These are phyloP conservation scores for Aurelia sp. DNA, from an alignment of 30 jellyfish, hydroid and myxozoan genomes.

Conservation along the genomic window DNA sequence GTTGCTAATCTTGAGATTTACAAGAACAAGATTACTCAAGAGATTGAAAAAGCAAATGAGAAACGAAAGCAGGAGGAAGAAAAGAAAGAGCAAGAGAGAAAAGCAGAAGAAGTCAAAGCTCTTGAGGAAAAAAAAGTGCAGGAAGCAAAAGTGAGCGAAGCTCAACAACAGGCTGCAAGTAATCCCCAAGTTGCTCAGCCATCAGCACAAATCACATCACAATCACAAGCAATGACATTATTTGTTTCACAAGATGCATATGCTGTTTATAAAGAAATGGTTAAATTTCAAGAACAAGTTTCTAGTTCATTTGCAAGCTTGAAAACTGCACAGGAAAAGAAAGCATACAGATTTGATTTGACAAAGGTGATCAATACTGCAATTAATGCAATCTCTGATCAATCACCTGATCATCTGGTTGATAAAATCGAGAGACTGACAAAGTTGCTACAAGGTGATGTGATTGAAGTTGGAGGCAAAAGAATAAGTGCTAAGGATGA, in stretches of 20 bases:
- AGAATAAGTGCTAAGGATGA: constrained; percentile 48
- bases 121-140: constrained; percentile 11
- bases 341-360: constrained; percentile 66
- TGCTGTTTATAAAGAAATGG: constrained; percentile 37
- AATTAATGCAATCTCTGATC: constrained; percentile 89
- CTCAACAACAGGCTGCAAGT: constrained; percentile 9
- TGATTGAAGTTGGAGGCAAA: constrained; percentile 64
- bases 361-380: constrained; percentile 80
- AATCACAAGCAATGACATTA: constrained; percentile 1
- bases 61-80: constrained; percentile 52
- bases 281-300: constrained; percentile 33
- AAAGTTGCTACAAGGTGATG: constrained; percentile 54
- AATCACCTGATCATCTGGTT: constrained; percentile 81
- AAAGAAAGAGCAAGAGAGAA: constrained; percentile 30
- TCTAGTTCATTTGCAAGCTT: constrained; percentile 25
- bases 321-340: constrained; percentile 16
- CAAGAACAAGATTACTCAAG: constrained; percentile 22
- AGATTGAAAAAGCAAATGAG: constrained; percentile 46
- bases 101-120: constrained; percentile 45
- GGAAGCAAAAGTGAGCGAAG: constrained; percentile 8
- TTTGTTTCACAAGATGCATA: constrained; percentile 65
- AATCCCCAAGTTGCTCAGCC: neutral
- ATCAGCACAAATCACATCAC: neutral
- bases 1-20: neutral
- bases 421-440: constrained; percentile 76